Base-by-base conservation (phyloP, 2,113 vertebrate species). In the Falco punctatus region DNA sequence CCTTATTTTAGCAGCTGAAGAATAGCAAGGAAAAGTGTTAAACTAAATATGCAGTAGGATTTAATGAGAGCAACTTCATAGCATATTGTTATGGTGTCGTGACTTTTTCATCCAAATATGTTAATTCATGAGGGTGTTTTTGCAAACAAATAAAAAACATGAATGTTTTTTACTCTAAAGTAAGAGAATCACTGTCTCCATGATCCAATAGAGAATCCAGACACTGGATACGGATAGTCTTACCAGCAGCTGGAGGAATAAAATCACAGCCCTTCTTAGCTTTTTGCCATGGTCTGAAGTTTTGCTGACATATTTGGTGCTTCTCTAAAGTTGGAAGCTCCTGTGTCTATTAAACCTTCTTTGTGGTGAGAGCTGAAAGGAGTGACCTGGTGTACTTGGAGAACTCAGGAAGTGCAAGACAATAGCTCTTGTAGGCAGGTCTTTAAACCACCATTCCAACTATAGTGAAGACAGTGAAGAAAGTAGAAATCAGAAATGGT, bases 151-250 rank as follows among this genome's bases (percentile, higher is more conserved):
- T 3, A 48, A n/a, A 24, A 32, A 3, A 0, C 2, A 13, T 9
- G 38, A 38, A 38, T 38, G 38, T 38, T 38, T 38, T 38, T 38
- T 38, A 38, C 24, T 16, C 42, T 11, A 11, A 69, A 83, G 33
- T 5, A 8, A 38, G 13, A 27, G 11, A 61, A 42, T 66, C 1
- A 1, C 6, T 73, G 20, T 72, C n/a, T 65, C 19, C 15, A 2
- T 1, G 1, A 77, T 62, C 52, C 28, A 15, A 0, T 4, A 7
- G 21, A 44, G 18, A 69, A 61, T 49, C 15, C 15, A 30, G 54
- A 21, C 14, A 10, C 4, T 2, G 3, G 30, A 9, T 26, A 4
- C 23, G 51, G 49, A 23, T 55, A 32, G 10, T n/a, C 22, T 59
- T 69, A 23, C 40, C 26, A 71, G 33, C 57, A 90, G 51, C 38